Evolutionary conservation across 2,113 vertebrate species (phyloP), one percentile per base, ranked within the genome.

Genomic region (Lycocorax pyrrhopterus): DNA sequence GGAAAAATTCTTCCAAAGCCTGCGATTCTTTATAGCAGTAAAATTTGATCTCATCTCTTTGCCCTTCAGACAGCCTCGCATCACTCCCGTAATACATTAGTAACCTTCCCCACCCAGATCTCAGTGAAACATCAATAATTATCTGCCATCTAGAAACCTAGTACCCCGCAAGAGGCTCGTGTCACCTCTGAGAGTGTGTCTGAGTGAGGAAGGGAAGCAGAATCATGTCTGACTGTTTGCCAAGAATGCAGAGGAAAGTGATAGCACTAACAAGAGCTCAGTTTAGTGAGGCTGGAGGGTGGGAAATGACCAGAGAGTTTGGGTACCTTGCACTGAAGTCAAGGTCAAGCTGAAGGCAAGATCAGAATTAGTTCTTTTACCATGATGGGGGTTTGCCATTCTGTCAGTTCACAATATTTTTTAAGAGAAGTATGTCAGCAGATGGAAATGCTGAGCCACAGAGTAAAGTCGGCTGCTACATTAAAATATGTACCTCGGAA

Each of bases 91-190:
- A 56, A 44, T 91, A 53, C 41, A 62, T 91, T 89, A 76, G 78
- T 87, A 91, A 91, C 41, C 32, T 82, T 94, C 49, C n/a, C 41
- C 62, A 84, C 52, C 44, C 77, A 89, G 86, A 87, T 84, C 74
- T 89, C 81, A 37, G 62, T 25, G 53, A 87, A 94, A 91, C 39
- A 69, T 78, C 94, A 91, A 75, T 95, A 95, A 87, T 84, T 91
- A 87, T 84, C 66, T 83, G 51, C 62, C 15, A 7, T 91, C 74
- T 72, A 94, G 91, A 91, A 94, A 92, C 33, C 41, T 41, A 76
- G 73, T 91, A 79, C 58, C 37, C 69, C 0, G 10, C 44, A 91
- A 81, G 87, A 95, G 91, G 53, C 49, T 95, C 0, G 0, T 84
- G 91, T 94, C 81, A 53, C 62, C 91, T 94, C 78, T 89, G 80